phyloP scores from a whole-genome alignment of 2,888 invertebrate species.

The Caenorhabditis sp. region DNA sequence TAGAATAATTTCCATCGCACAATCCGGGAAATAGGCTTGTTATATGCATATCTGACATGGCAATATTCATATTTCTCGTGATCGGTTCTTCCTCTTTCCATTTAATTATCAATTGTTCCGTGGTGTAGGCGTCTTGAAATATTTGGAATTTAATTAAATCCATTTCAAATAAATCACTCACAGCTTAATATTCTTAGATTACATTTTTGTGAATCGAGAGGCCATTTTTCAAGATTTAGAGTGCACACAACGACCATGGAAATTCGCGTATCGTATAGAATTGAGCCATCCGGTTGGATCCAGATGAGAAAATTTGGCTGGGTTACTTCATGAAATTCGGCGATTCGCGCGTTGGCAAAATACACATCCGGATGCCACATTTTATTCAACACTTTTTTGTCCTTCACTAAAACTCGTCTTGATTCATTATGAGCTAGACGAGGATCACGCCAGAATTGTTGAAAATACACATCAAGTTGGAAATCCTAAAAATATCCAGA shows the following conservation, averaged over 20 bases:
- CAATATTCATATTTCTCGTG: slow-evolving; percentile 66
- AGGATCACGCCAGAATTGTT: slow-evolving; percentile 68
- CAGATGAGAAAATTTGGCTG: slow-evolving; percentile 70
- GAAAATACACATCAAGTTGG: slow-evolving; percentile 70
- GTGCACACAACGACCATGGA: slow-evolving; percentile 68
- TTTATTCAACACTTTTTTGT: slow-evolving; percentile 55
- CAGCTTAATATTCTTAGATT: slow-evolving; percentile 69
- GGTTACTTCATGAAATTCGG: slow-evolving; percentile 70
- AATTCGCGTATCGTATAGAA: slow-evolving; percentile 66
- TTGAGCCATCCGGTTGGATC: slow-evolving; percentile 70
- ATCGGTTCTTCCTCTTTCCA: slow-evolving; percentile 67
- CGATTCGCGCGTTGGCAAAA: slow-evolving; percentile 69
- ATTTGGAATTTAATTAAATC: neutral
- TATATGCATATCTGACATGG: slow-evolving; percentile 70
- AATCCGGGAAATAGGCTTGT: slow-evolving; percentile 62
- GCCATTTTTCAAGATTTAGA: slow-evolving; percentile 68
- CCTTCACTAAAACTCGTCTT: slow-evolving; percentile 56
- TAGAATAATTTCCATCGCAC: slow-evolving; percentile 69
- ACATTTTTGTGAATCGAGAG: slow-evolving; percentile 68
- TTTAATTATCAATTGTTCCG: slow-evolving; percentile 64
- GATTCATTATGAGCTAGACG: slow-evolving; percentile 65
- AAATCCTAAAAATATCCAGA: slow-evolving; percentile 66
- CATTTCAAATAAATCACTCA: slow-evolving; percentile 53
- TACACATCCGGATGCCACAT: slow-evolving; percentile 71
- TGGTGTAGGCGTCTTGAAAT: slow-evolving; percentile 69